Evolutionary conservation across 2,797 vertebrate species (phyloP).

Genomic region (Halcyon leucocephala): DNA sequence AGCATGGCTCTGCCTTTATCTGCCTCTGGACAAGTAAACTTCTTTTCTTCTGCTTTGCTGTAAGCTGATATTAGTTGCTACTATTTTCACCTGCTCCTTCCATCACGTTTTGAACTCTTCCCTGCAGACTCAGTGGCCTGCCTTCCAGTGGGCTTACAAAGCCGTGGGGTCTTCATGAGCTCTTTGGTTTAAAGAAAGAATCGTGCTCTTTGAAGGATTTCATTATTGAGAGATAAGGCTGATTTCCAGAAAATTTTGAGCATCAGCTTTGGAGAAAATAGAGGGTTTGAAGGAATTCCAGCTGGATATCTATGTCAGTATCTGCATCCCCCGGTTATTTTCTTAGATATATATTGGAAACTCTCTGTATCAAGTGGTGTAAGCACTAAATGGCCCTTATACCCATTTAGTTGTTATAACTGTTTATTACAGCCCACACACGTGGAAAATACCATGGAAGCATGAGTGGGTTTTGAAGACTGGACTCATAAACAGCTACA

Average conservation of each 20-base stretch:
- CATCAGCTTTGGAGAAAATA: background rate
- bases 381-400: background rate
- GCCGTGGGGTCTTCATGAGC: rapidly evolving
- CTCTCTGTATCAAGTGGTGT: background rate
- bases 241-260: background rate
- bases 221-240: background rate
- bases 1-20: background rate
- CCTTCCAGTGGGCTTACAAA: background rate
- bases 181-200: background rate
- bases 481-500: background rate
- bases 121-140: rapidly evolving
- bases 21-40: background rate
- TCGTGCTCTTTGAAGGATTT: background rate
- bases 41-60: background rate
- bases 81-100: background rate
- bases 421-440: background rate
- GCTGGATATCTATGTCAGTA: background rate
- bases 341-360: background rate
- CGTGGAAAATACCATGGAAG: background rate
- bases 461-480: background rate
- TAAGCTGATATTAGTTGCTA: background rate
- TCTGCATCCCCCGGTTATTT: background rate
- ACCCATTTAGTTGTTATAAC: background rate
- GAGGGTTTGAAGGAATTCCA: background rate
- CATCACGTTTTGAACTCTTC: background rate